A percentile compares a stretch with the other conserved stretches of the same genome.
Conservation (phyloP, 2,888 invertebrate species). For the Penaeus monodon region DNA sequence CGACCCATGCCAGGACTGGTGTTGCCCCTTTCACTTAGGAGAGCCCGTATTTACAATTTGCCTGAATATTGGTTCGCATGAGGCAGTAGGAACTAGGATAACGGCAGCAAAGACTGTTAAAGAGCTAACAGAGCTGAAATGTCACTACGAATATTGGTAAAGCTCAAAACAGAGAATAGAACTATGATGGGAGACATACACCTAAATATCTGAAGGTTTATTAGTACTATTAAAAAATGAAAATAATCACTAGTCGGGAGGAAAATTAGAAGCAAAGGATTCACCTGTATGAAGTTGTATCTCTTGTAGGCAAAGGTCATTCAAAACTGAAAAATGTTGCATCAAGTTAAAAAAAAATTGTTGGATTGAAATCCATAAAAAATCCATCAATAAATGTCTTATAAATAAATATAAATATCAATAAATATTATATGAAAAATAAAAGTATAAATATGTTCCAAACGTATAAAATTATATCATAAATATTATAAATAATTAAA, state of each 20-base stretch:
- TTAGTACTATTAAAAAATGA: conserved; percentile 34
- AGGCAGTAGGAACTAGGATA: neutral
- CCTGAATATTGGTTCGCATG: conserved; percentile 21
- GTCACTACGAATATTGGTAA: conserved; percentile 24
- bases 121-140: conserved; percentile 27
- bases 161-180: conserved; percentile 24
- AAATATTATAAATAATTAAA: too few relatives aligned
- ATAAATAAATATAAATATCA: too few relatives aligned
- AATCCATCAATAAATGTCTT: too few relatives aligned
- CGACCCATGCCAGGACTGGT: conserved; percentile 32
- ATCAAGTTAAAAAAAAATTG: conserved; percentile 4
- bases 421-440: too few relatives aligned
- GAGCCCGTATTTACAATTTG: conserved; percentile 18
- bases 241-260: conserved; percentile 36
- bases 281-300: conserved; percentile 27
- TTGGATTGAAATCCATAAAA: too few relatives aligned
- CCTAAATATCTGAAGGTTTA: conserved; percentile 25
- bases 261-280: conserved; percentile 33
- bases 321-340: conserved; percentile 30
- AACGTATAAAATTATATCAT: too few relatives aligned
- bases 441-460: too few relatives aligned
- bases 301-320: conserved; percentile 17
- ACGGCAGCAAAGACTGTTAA: conserved; percentile 19
- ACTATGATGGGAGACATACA: conserved; percentile 29
- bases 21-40: conserved; percentile 35